Base-by-base conservation (phyloP, 1,140 invertebrate species). In the Drosophila lini region DNA sequence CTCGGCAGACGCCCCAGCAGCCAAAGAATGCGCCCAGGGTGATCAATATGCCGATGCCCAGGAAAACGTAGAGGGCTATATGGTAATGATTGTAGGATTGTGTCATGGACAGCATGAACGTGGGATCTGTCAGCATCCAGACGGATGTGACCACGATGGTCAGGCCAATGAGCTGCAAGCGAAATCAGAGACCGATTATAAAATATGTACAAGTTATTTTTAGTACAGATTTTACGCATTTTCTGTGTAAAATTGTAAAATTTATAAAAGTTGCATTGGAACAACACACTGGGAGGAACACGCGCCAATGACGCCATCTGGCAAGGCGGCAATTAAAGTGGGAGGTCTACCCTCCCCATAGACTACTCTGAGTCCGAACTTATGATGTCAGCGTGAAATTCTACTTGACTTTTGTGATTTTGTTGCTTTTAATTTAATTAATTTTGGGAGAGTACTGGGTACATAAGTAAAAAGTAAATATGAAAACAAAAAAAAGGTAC, bases 11-110 rank as follows among this genome's bases (percentile, higher is more conserved):
- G 28, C 98, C 98, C 92, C 96, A 98, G 91, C 97, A 98, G 57
- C 98, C 98, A 34, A 98, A 94, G 92, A 98, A 96, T 1, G 97
- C 96, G 25, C 98, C 95, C 44, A 97, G 90, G 73, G 98, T 95
- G 88, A 98, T 96, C 38, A 98, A 90, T 41, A 95, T 92, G 5
- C 98, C 98, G 58, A 91, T 91, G 45, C 94, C 95, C 67, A 99
- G 94, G 64, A 98, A 93, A 53, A 97, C 94, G 92, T 96, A 96
- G 58, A 96, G 92, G 68, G 96, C 95, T 81, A 94, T 94, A 77
- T 95, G 94, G 80, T 95, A 96, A 83, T 96, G 95, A 28, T 94
- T 93, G 74, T 95, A 93, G 74, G 96, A 94, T 76, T 95, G 94
- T 11, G 96, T 94, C 74, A 96, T 93, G 1, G 95, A 95, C 22